These are phyloP conservation scores for Orussus abietinus DNA, from an alignment of 1,140 invertebrate genomes.

Conservation along the genomic window DNA sequence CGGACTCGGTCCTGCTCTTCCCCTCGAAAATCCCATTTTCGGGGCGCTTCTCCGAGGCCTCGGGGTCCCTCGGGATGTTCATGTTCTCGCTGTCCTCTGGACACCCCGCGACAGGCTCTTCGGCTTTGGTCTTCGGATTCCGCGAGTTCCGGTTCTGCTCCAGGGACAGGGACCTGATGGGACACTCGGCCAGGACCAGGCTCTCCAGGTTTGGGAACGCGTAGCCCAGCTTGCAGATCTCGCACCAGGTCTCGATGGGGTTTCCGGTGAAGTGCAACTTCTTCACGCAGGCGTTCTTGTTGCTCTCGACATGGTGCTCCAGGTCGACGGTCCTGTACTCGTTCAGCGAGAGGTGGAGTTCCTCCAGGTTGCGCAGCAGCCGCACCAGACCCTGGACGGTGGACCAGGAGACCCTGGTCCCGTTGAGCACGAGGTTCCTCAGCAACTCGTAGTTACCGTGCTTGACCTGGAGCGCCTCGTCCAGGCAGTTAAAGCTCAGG, in stretches of 20 bases:
- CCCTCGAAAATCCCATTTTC: conserved; percentile 20
- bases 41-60: conserved; percentile 6
- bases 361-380: conserved; percentile 73
- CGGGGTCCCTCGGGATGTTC: conserved; percentile 15
- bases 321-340: conserved; percentile 75
- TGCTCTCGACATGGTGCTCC: conserved; percentile 44
- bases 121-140: conserved; percentile 16
- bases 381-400: conserved; percentile 74
- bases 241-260: conserved; percentile 73
- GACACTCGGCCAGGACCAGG: conserved; percentile 82
- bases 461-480: conserved; percentile 57
- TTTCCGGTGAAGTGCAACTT: conserved; percentile 82
- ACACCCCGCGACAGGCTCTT: not conserved
- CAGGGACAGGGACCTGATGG: conserved; percentile 62
- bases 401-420: conserved; percentile 78
- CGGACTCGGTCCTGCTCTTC: conserved; percentile 49
- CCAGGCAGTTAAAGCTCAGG: conserved; percentile 81
- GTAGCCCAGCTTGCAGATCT: conserved; percentile 78
- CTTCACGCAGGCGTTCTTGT: conserved; percentile 62
- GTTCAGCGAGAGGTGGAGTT: conserved; percentile 86
- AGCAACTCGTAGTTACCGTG: conserved; percentile 62
- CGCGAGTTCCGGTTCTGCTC: conserved; percentile 34
- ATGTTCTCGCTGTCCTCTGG: conserved; percentile 18
- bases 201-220: conserved; percentile 81
- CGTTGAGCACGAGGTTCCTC: conserved; percentile 78